Evolutionary conservation across 2,797 vertebrate genomes (phyloP).

Genomic region (Eospalax fontanierii): DNA sequence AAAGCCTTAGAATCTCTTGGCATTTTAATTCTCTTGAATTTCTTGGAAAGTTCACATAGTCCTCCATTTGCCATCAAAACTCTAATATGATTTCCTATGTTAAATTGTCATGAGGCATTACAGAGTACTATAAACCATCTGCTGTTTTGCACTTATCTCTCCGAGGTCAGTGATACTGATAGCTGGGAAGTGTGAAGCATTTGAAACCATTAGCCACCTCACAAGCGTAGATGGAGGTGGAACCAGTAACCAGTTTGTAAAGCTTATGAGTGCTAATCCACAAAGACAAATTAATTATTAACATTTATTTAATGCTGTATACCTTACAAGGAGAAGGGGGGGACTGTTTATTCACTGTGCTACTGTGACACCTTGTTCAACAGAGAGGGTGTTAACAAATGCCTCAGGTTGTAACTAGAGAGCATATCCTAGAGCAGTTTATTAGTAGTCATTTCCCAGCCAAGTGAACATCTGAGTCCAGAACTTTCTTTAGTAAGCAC

Average conservation of each 20-base stretch:
- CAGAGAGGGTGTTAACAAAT: conserved; percentile 30
- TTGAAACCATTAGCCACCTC: conserved; percentile 62
- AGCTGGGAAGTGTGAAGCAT: conserved; percentile 68
- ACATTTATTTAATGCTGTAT: conserved; percentile 62
- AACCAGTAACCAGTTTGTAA: conserved; percentile 17
- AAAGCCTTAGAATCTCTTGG: conserved; percentile 37
- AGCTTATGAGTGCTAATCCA: conserved; percentile 54
- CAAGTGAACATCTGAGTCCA: conserved; percentile 45
- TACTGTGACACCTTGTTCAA: conserved; percentile 55
- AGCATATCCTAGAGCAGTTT: background rate
- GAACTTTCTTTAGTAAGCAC: conserved; percentile 23
- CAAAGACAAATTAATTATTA: conserved; percentile 83
- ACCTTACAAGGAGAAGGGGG: conserved; percentile 58
- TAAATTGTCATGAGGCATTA: conserved; percentile 14
- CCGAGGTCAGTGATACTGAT: conserved; percentile 68
- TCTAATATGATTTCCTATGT: background rate
- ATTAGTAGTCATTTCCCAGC: background rate
- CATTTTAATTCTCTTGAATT: conserved; percentile 71
- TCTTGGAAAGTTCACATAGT: conserved; percentile 59
- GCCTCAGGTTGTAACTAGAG: conserved; percentile 66
- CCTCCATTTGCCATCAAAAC: background rate
- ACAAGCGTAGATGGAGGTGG: conserved; percentile 26
- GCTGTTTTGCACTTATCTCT: conserved; percentile 34
- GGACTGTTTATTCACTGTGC: conserved; percentile 49
- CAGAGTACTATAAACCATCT: conserved; percentile 62